phyloP scores from a whole-genome alignment of 2,888 invertebrate genomes.

The Philereme vetulata region DNA sequence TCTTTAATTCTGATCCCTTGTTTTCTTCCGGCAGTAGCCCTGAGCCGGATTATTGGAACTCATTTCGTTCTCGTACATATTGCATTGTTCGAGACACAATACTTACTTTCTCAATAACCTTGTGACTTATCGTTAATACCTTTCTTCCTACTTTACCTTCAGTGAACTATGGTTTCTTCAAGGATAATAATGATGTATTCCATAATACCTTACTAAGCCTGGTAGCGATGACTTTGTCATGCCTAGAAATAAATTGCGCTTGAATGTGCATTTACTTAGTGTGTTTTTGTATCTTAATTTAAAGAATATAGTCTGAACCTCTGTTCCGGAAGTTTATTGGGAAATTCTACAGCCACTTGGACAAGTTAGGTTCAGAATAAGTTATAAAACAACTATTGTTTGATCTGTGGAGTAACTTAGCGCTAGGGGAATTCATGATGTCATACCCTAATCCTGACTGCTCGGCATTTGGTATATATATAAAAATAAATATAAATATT shows the following conservation, averaged over 20 bases:
- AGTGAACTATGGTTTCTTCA: background rate
- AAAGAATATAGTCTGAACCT: background rate
- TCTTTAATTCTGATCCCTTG: constrained; percentile 76
- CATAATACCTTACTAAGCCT: too few relatives aligned
- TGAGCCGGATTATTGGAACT: constrained; percentile 66
- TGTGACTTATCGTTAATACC: constrained; percentile 1
- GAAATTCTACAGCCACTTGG: constrained; percentile 21
- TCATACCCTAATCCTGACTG: constrained; percentile 40
- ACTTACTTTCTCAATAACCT: constrained; percentile 3
- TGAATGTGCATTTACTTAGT: too few relatives aligned
- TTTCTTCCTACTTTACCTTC: too few relatives aligned
- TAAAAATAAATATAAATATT: too few relatives aligned
- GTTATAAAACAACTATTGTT: constrained; percentile 10
- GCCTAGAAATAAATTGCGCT: too few relatives aligned
- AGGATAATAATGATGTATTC: background rate
- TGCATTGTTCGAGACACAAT: constrained; percentile 49
- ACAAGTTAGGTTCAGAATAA: constrained; percentile 10
- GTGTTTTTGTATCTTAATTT: too few relatives aligned
- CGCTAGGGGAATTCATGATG: constrained; percentile 38
- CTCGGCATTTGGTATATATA: constrained; percentile 38
- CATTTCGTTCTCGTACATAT: constrained; percentile 63
- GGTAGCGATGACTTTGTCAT: too few relatives aligned
- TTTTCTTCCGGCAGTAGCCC: constrained; percentile 65
- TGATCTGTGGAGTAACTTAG: constrained; percentile 31
- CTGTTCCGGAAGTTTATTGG: constrained; percentile 7